Percentiles rank a stretch among this genome's conserved stretches.
Evolutionary conservation across 2,888 invertebrate species (phyloP).

Genomic region (Clanis bilineata): DNA sequence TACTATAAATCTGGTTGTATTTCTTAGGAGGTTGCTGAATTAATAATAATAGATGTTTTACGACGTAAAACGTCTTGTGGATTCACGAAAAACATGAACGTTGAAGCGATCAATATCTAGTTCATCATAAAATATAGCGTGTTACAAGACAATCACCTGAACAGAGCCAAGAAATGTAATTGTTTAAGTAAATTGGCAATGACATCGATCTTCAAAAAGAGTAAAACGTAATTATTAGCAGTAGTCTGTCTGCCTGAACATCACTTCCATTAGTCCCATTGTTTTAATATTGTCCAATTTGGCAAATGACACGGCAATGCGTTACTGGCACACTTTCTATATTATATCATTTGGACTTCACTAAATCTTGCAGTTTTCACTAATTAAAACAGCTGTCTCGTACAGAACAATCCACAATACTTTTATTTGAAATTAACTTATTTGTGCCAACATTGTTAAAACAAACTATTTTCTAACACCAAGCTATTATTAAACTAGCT

Average conservation of each 20-base stretch:
- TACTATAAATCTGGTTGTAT: no score
- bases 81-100: background rate
- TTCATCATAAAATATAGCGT: background rate
- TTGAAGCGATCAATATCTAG: background rate
- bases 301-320: conserved; percentile 11
- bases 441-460: no score
- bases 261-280: background rate
- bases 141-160: background rate
- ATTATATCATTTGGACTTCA: background rate
- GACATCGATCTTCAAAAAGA: background rate
- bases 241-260: no score
- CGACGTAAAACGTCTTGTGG: no score
- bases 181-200: background rate
- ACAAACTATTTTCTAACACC: background rate
- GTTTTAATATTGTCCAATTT: background rate
- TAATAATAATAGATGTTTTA: no score
- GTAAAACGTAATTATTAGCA: no score
- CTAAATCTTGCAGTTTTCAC: background rate
- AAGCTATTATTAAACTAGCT: background rate
- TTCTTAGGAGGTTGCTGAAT: no score
- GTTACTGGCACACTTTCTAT: background rate
- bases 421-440: no score
- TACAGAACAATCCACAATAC: no score
- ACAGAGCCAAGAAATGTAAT: background rate
- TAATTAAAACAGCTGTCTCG: background rate